Conservation (phyloP, 2,797 vertebrate species). For the Micropoecilia bifurca region DNA sequence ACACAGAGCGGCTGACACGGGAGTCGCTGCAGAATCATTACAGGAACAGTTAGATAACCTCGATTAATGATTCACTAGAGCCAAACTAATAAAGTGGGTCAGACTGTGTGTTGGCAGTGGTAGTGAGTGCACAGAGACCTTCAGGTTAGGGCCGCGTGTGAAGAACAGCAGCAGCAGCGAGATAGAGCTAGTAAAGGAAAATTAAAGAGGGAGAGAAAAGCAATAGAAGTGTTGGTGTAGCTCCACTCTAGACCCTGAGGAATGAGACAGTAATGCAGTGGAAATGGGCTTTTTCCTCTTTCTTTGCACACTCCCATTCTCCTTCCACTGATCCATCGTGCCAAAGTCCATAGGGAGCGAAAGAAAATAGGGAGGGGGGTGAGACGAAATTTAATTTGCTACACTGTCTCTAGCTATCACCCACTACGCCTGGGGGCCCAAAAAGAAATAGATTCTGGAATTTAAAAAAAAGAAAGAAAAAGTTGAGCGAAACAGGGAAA, state of each 20-base stretch:
- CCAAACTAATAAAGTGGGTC: conserved; percentile 82
- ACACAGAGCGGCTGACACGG: conserved; percentile 54
- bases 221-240: conserved; percentile 65
- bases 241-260: conserved; percentile 63
- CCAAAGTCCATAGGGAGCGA: conserved; percentile 62
- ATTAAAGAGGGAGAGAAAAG: conserved; percentile 58
- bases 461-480: conserved; percentile 70
- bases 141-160: conserved; percentile 53
- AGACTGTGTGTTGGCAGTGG: conserved; percentile 66
- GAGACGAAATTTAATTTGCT: conserved; percentile 76
- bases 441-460: conserved; percentile 77
- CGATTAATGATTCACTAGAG: conserved; percentile 80
- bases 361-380: conserved; percentile 26
- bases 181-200: conserved; percentile 51
- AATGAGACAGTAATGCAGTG: conserved; percentile 71
- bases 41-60: conserved; percentile 79
- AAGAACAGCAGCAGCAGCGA: conserved; percentile 32
- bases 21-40: conserved; percentile 68
- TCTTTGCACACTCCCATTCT: conserved; percentile 53
- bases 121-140: conserved; percentile 61
- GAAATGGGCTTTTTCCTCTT: conserved; percentile 69
- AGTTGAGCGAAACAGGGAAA: conserved; percentile 71
- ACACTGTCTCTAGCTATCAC: conserved; percentile 66
- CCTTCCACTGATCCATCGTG: conserved; percentile 52
- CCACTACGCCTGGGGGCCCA: conserved; percentile 59